Percentiles rank a stretch among this genome's conserved stretches.
phyloP scores from a whole-genome alignment of 2,797 vertebrate species.

The Lophotriccus pileatus region DNA sequence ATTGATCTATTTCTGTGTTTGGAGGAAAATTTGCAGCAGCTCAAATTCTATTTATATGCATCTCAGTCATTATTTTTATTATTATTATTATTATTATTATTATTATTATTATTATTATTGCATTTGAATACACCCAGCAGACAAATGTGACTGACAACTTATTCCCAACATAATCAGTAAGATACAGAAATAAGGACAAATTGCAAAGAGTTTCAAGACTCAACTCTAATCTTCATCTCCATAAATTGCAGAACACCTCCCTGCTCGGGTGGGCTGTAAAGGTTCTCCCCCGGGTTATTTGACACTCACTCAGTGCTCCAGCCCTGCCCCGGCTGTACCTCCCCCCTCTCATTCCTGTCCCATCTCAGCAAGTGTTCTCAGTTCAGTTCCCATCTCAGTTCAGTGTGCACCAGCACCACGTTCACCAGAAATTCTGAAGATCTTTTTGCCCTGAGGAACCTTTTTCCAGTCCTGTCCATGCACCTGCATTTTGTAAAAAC shows the following conservation, averaged over 20 bases:
- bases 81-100: not conserved
- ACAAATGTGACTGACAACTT: not conserved
- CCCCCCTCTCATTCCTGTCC: not conserved
- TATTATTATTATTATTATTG: not conserved
- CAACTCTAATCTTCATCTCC: not conserved
- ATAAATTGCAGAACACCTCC: not conserved
- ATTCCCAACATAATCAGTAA: not conserved
- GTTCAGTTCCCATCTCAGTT: no score
- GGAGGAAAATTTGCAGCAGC: not conserved
- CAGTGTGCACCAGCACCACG: accelerated
- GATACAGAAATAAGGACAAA: not conserved
- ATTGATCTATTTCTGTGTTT: not conserved
- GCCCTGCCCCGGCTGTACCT: not conserved
- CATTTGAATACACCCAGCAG: not conserved
- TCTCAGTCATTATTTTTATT: not conserved
- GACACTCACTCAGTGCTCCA: not conserved
- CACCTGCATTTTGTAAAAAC: not conserved
- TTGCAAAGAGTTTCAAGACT: not conserved
- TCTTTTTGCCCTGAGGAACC: not conserved
- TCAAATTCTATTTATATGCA: not conserved
- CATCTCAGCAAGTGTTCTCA: no score
- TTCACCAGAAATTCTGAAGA: not conserved
- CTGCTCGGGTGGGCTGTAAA: not conserved
- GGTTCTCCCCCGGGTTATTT: not conserved
- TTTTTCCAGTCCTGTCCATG: not conserved